phyloP scores from a whole-genome alignment of 2,888 invertebrate genomes.

The Eupithecia abbreviata region DNA sequence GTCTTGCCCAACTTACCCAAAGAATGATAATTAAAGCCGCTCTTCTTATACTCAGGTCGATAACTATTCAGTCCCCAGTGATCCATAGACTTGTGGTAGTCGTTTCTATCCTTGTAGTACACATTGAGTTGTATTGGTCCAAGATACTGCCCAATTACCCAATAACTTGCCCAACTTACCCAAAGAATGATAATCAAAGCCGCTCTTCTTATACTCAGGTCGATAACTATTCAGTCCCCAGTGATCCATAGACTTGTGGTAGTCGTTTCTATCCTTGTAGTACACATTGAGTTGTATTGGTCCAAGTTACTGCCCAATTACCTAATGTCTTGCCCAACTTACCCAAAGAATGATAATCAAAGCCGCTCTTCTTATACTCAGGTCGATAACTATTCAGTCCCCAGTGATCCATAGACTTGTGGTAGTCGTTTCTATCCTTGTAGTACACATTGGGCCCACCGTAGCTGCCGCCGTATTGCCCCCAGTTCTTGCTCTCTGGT shows the following conservation, averaged over 20 bases:
- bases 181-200: conserved; percentile 39
- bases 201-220: conserved; percentile 43
- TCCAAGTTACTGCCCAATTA: conserved; percentile 69
- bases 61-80: conserved; percentile 81
- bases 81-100: conserved; percentile 60
- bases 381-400: conserved; percentile 67
- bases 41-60: conserved; percentile 44
- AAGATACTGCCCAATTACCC: no score
- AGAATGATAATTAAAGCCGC: conserved; percentile 41
- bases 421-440: conserved; percentile 71
- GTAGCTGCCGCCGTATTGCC: conserved; percentile 85
- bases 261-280: conserved; percentile 72
- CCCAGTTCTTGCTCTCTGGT: conserved; percentile 77
- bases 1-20: conserved; percentile 14
- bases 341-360: conserved; percentile 40
- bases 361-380: conserved; percentile 39
- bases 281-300: conserved; percentile 69
- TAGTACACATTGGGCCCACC: conserved; percentile 64
- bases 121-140: no score
- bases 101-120: no score
- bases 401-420: conserved; percentile 81
- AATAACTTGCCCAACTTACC: conserved; percentile 9
- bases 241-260: conserved; percentile 74
- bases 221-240: conserved; percentile 78
- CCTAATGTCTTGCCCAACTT: background rate